Percentiles rank a stretch among this genome's conserved stretches.
These are phyloP conservation scores for Maniola hyperantus DNA, from an alignment of 2,888 invertebrate species.

Conservation along the genomic window DNA sequence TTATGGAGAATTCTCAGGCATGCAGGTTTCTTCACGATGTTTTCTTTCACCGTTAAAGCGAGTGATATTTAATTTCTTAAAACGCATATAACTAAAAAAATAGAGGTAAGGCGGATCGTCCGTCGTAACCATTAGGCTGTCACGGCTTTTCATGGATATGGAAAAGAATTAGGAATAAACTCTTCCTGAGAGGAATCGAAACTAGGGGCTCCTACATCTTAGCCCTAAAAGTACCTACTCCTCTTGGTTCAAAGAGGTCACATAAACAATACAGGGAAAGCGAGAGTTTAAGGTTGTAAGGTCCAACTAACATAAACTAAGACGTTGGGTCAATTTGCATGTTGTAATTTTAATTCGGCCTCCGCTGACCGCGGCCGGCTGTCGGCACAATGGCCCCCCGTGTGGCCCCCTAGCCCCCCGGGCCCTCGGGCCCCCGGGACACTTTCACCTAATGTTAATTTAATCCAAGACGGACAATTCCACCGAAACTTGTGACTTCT, in stretches of 20 bases:
- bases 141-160: too few species aligned
- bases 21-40: too few species aligned
- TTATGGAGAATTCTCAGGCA: too few species aligned
- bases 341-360: conserved; percentile 81
- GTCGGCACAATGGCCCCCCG: conserved; percentile 53
- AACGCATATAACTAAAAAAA: too few species aligned
- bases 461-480: conserved; percentile 77
- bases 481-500: conserved; percentile 70
- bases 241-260: neutral
- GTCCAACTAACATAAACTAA: conserved; percentile 65
- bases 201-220: too few species aligned
- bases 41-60: too few species aligned
- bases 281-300: conserved; percentile 39
- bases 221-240: neutral
- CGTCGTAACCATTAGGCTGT: too few species aligned
- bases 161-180: too few species aligned
- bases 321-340: conserved; percentile 71
- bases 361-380: conserved; percentile 65
- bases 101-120: too few species aligned
- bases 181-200: too few species aligned
- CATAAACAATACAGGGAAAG: conserved; percentile 37
- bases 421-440: conserved; percentile 53
- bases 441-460: conserved; percentile 80
- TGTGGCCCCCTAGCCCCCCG: conserved; percentile 45
- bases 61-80: too few species aligned